Evolutionary conservation across 2,888 invertebrate genomes (phyloP).

Genomic region (Gari tellinella): DNA sequence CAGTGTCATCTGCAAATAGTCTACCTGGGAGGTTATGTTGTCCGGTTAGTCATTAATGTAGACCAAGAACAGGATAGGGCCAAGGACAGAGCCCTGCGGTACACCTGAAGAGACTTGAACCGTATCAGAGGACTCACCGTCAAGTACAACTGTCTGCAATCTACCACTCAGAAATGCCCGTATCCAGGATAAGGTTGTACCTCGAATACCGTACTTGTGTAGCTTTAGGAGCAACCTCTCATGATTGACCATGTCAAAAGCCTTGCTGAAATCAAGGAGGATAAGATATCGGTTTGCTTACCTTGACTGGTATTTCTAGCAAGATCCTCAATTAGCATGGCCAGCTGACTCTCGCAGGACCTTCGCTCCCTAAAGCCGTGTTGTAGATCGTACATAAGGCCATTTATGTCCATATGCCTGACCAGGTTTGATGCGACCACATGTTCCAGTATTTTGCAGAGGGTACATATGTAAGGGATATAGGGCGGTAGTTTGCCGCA

Average conservation of each 20-base stretch:
- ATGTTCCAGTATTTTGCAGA: conserved; percentile 2
- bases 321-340: conserved; percentile 1
- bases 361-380: background rate
- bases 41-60: no score
- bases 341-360: conserved; percentile 5
- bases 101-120: background rate
- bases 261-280: conserved; percentile 1
- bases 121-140: background rate
- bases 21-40: no score
- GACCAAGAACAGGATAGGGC: no score
- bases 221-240: no score
- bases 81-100: no score
- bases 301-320: background rate
- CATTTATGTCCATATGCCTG: background rate
- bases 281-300: conserved; percentile 2
- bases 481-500: background rate
- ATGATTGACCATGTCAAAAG: background rate
- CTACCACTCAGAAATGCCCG: background rate
- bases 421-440: conserved; percentile 1
- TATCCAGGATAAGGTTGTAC: conserved; percentile 2
- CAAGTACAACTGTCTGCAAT: background rate
- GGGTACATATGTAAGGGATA: conserved; percentile 13
- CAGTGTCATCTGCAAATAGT: no score
- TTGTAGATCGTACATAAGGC: background rate
- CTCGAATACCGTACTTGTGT: background rate